Conservation (phyloP, 1,140 invertebrate species). For the Adoxophyes honmai region DNA sequence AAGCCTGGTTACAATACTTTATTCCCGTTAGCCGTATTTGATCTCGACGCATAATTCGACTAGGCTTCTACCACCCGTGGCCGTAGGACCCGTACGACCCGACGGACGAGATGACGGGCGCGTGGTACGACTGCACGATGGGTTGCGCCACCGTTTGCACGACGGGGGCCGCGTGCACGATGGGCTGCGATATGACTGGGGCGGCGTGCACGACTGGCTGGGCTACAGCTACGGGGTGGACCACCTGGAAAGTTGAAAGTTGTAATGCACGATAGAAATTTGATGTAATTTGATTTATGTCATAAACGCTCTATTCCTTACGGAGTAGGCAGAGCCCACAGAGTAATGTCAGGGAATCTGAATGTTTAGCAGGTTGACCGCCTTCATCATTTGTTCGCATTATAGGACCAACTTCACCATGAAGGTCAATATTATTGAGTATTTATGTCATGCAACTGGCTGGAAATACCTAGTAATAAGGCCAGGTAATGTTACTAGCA, state of each 20-base stretch:
- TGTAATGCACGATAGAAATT: too few species aligned
- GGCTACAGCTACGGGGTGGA: slow-evolving; percentile 46
- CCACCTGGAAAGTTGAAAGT: slow-evolving; percentile 31
- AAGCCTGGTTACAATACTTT: not conserved
- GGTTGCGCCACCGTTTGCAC: slow-evolving; percentile 43
- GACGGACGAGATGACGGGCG: slow-evolving; percentile 28
- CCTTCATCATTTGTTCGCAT: too few species aligned
- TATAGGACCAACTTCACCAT: too few species aligned
- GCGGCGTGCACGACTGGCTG: slow-evolving; percentile 28
- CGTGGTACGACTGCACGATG: slow-evolving; percentile 34
- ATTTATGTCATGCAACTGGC: too few species aligned
- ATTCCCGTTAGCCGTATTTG: slow-evolving; percentile 18
- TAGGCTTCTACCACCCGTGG: slow-evolving; percentile 54
- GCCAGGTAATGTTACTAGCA: too few species aligned
- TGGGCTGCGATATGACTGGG: slow-evolving; percentile 14
- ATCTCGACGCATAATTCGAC: slow-evolving; percentile 50
- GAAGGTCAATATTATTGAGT: too few species aligned
- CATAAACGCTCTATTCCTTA: too few species aligned
- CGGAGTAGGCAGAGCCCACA: too few species aligned
- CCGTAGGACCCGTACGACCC: slow-evolving; percentile 38
- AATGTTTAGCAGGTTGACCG: too few species aligned
- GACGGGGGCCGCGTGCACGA: slow-evolving; percentile 37
- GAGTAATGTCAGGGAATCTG: too few species aligned
- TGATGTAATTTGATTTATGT: too few species aligned
- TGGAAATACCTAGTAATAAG: too few species aligned